Evolutionary conservation across 2,113 vertebrate genomes (phyloP).

Genomic region (Cygnus buccinator): DNA sequence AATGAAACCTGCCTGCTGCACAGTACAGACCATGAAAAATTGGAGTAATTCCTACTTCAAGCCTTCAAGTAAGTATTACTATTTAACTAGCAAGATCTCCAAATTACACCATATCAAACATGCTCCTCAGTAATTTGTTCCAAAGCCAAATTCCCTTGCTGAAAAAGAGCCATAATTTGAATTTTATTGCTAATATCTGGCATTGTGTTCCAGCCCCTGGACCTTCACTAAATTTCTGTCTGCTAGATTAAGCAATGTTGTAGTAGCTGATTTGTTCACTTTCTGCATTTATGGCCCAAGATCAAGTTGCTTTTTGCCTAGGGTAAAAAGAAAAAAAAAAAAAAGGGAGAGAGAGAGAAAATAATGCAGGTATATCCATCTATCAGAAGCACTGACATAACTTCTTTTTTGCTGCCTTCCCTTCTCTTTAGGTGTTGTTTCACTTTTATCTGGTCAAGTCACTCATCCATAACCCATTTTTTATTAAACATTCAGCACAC

Average conservation of each 20-base stretch:
- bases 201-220: background rate
- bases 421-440: background rate
- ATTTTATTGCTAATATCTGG: background rate
- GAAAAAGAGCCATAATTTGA: background rate
- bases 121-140: background rate
- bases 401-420: conserved; percentile 14
- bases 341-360: background rate
- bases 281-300: background rate
- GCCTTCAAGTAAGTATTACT: background rate
- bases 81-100: background rate
- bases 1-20: background rate
- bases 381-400: background rate
- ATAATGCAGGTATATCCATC: background rate
- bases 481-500: background rate
- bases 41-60: background rate
- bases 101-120: background rate
- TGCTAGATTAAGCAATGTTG: background rate
- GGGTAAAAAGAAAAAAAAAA: background rate
- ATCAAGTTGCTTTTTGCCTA: background rate
- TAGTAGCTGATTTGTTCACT: background rate
- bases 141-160: background rate
- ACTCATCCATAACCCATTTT: background rate
- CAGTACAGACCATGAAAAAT: background rate
- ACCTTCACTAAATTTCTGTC: background rate
- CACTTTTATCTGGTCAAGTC: background rate